Conservation (phyloP, 2,797 vertebrate species). For the Cynodonichthys magdalenae region DNA sequence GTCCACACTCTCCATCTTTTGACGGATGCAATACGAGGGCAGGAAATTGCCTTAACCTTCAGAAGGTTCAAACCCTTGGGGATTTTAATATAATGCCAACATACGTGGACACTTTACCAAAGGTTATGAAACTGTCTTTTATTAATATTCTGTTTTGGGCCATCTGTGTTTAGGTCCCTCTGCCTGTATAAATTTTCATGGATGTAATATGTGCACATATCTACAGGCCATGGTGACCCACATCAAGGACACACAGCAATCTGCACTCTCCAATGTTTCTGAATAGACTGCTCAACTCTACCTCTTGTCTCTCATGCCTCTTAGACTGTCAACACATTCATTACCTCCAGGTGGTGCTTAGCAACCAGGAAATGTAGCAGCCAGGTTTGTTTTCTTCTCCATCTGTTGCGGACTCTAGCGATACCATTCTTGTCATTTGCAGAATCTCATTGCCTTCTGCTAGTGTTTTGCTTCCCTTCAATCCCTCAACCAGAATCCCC, state of each 20-base stretch:
- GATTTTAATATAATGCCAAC: conserved; percentile 23
- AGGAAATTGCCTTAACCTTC: conserved; percentile 1
- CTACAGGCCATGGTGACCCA: conserved; percentile 32
- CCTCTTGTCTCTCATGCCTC: conserved; percentile 28
- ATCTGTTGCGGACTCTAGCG: conserved; percentile 68
- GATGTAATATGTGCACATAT: conserved; percentile 2
- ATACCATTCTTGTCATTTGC: conserved; percentile 62
- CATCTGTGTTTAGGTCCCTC: conserved; percentile 24
- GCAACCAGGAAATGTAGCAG: conserved; percentile 72
- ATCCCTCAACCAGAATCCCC: conserved; percentile 18
- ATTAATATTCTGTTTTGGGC: conserved; percentile 14
- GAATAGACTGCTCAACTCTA: conserved; percentile 40
- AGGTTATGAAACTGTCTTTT: conserved; percentile 15
- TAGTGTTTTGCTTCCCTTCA: conserved; percentile 65
- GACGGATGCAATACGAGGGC: conserved; percentile 13
- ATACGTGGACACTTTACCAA: conserved; percentile 3
- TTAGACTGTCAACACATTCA: conserved; percentile 46
- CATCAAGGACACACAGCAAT: conserved; percentile 44
- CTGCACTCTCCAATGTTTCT: conserved; percentile 28
- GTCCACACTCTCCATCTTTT: conserved; percentile 8
- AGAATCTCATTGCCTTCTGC: conserved; percentile 59
- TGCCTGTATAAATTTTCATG: conserved; percentile 41
- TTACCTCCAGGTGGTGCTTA: conserved; percentile 72
- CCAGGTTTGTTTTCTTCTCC: conserved; percentile 71
- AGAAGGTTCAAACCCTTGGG: background rate